Conservation (phyloP, 1,140 invertebrate genomes). For the Mycetomoellerius zeteki region DNA sequence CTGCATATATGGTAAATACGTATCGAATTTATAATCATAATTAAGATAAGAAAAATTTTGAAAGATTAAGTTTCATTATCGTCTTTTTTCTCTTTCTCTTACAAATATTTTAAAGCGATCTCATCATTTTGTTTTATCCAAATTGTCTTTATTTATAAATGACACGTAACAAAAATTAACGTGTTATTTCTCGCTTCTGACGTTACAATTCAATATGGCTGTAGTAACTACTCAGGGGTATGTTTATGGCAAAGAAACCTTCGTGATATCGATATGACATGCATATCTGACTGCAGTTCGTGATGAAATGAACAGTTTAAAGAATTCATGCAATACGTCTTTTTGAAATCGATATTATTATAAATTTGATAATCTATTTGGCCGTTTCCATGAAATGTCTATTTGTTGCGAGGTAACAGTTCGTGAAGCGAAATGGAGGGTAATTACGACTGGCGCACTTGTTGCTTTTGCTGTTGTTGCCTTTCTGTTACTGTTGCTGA, state of each 20-base stretch:
- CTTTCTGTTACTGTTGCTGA: constrained; percentile 59
- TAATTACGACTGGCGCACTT: constrained; percentile 75
- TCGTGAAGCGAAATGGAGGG: constrained; percentile 68
- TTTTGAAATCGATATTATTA: constrained; percentile 26
- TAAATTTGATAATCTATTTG: constrained; percentile 47
- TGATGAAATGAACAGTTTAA: background rate
- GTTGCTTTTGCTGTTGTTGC: constrained; percentile 75
- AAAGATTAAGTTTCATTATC: background rate
- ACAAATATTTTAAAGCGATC: too few relatives aligned
- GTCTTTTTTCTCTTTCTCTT: background rate
- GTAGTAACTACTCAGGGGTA: background rate
- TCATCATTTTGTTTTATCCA: too few relatives aligned
- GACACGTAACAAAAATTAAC: too few relatives aligned
- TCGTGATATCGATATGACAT: background rate
- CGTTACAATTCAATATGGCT: too few relatives aligned
- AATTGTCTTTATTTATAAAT: too few relatives aligned
- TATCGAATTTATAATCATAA: background rate
- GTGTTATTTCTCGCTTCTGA: too few relatives aligned
- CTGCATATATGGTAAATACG: background rate
- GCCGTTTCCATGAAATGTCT: constrained; percentile 31
- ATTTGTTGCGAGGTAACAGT: constrained; percentile 69
- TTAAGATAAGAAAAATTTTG: background rate
- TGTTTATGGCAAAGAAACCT: background rate
- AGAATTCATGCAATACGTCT: background rate
- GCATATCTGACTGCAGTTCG: background rate